Evolutionary conservation across 92 coral and sea anemone genomes (phyloP), one percentile per base, ranked within the genome.

Genomic region (Phenganax stokvisi): DNA sequence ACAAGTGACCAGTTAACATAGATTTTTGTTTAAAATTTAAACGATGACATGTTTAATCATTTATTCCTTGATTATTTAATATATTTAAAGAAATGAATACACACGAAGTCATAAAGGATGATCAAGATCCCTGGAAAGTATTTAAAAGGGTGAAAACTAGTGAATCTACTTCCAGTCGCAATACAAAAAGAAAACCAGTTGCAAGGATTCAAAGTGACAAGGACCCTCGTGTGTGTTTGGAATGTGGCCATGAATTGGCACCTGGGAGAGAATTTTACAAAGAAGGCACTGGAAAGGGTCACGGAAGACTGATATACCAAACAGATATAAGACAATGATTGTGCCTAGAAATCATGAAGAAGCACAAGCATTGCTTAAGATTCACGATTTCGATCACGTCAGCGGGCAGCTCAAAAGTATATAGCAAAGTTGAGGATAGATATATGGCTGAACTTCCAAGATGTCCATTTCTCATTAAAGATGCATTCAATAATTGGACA

Each of bases 401-500:
- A 54, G 56, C 6, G 77, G 20, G 77, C 77, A 72, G 59, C 56
- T 27, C 6, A 56, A 72, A 72, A 29, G 44, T 25, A 72, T 16
- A 9, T 17, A 72, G 77, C 20, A 51, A 51, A 72, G 77, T 72
- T 6, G 77, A 44, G 31, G 77, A 72, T 57, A 47, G 77, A 9
- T 57, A 10, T 10, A 72, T 10, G 20, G 44, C 89, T 83, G 47
- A 37, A 37, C 47, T 37, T 37, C 47, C 47, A 37, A 37, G 47
- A 37, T 37, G 47, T 37, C 47, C 47, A 4, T 37, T 37, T 37
- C 47, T 37, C 47, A 1, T 37, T 37, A 37, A 37, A 37, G 47
- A 37, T 37, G 47, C 47, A 37, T 37, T 37, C 47, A 37, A 37
- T 37, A 37, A 37, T 37, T 37, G 47, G 47, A 37, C 47, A 37